Evolutionary conservation across 2,797 vertebrate species (phyloP).

Genomic region (Microtus californicus): DNA sequence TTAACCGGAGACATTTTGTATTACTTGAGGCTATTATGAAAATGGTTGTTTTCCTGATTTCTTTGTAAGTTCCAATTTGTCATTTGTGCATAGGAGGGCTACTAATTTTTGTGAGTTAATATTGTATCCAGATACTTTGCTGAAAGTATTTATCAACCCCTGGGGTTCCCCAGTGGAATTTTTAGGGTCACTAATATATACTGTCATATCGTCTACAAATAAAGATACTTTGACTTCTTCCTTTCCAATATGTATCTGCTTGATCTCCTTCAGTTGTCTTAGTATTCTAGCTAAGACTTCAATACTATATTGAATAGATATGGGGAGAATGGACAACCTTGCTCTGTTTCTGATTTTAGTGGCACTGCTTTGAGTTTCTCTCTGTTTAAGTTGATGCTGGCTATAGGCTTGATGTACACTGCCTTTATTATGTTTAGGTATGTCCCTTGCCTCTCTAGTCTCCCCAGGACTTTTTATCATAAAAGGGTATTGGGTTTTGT

Average conservation of each 20-base stretch:
- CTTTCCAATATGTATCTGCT: not conserved
- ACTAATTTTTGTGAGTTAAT: not conserved
- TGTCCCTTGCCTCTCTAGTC: not conserved
- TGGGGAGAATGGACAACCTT: not conserved
- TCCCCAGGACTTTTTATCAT: not conserved
- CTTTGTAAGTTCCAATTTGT: not conserved
- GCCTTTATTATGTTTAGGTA: not conserved
- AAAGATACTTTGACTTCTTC: not conserved
- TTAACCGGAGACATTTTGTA: not conserved
- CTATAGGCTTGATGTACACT: not conserved
- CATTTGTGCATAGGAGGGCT: not conserved
- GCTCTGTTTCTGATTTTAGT: not conserved
- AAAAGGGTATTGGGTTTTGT: not conserved
- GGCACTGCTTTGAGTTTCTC: not conserved
- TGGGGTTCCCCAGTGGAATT: not conserved
- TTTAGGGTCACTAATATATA: not conserved
- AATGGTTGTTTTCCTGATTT: not conserved
- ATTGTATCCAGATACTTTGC: not conserved
- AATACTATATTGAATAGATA: not conserved
- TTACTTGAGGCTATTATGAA: not conserved
- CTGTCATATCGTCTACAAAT: not conserved
- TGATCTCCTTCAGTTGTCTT: not conserved
- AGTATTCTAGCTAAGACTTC: not conserved
- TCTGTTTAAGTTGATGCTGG: not conserved
- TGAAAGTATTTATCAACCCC: not conserved